These are phyloP conservation scores for Zophobas morio DNA, from an alignment of 1,140 invertebrate species.

Conservation along the genomic window DNA sequence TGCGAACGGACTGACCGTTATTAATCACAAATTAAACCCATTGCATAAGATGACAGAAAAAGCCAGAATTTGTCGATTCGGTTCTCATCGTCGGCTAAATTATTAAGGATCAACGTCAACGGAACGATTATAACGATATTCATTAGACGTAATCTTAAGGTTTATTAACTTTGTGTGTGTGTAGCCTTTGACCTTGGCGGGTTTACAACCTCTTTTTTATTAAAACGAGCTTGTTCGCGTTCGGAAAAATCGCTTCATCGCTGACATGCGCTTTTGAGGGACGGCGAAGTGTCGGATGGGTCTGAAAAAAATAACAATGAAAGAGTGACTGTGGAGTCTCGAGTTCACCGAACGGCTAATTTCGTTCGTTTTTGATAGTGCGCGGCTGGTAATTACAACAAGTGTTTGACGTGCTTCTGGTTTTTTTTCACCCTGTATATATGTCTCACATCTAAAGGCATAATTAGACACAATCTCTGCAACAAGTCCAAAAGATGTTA, in stretches of 20 bases:
- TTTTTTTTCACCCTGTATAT: too few relatives aligned
- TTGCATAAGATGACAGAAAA: background rate
- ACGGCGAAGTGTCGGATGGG: too few relatives aligned
- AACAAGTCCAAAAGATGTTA: too few relatives aligned
- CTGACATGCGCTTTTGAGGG: background rate
- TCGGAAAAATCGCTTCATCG: background rate
- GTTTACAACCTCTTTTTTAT: background rate
- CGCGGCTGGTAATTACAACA: too few relatives aligned
- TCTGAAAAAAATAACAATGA: too few relatives aligned
- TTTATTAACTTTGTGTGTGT: background rate
- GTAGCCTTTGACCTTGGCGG: slow-evolving; percentile 5
- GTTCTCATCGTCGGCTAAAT: background rate
- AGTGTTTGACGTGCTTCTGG: too few relatives aligned
- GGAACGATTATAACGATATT: background rate
- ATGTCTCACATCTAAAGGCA: too few relatives aligned
- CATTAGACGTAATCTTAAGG: background rate
- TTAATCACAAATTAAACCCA: background rate
- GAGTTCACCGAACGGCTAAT: too few relatives aligned
- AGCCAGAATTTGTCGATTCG: background rate
- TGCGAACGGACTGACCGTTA: background rate
- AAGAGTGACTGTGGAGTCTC: too few relatives aligned
- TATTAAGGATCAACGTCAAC: background rate
- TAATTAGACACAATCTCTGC: too few relatives aligned
- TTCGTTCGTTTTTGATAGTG: too few relatives aligned
- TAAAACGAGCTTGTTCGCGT: background rate